Conservation (phyloP, 2,113 vertebrate genomes). For the Nothoprocta pentlandii region DNA sequence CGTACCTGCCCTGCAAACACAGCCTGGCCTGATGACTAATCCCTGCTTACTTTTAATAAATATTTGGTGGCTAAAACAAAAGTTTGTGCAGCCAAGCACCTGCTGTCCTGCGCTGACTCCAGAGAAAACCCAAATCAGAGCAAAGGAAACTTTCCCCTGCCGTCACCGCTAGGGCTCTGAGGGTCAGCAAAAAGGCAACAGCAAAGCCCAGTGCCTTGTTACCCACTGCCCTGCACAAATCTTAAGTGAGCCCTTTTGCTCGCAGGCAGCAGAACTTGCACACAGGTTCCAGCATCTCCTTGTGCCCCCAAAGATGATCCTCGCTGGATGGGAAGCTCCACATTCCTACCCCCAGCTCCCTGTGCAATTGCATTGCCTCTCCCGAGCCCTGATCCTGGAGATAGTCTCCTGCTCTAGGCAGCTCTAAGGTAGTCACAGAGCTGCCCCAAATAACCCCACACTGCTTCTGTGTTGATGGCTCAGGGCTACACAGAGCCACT, state of each 20-base stretch:
- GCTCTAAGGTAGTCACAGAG: too few species aligned
- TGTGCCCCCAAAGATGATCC: fast-evolving
- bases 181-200: fast-evolving
- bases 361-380: too few species aligned
- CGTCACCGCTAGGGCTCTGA: fast-evolving
- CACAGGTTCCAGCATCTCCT: background rate
- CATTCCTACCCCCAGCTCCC: too few species aligned
- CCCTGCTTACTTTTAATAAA: conserved; percentile 33
- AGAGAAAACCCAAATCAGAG: background rate
- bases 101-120: background rate
- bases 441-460: too few species aligned
- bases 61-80: background rate
- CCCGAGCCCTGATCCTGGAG: too few species aligned
- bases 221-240: background rate
- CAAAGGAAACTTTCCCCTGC: background rate
- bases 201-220: background rate
- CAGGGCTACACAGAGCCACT: too few species aligned
- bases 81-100: conserved; percentile 6
- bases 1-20: background rate
- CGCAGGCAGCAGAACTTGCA: too few species aligned
- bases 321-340: fast-evolving
- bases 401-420: too few species aligned
- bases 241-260: background rate
- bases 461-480: too few species aligned
- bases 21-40: background rate